phyloP scores from a whole-genome alignment of 2,888 invertebrate genomes.

The Pteria penguin region DNA sequence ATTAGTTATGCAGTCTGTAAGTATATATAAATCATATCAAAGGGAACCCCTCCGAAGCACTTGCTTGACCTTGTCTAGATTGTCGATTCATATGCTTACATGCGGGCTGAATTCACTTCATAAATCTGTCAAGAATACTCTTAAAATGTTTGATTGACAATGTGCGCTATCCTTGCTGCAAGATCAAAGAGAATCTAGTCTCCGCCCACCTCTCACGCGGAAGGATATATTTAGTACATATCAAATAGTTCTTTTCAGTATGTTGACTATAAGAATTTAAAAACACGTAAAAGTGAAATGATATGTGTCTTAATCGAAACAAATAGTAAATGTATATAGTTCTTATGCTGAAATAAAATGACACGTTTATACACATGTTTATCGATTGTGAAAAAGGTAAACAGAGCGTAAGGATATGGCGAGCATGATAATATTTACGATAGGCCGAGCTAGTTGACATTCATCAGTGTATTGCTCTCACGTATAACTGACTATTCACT shows the following conservation, averaged over 20 bases:
- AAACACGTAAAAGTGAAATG: too few species aligned
- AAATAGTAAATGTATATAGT: too few species aligned
- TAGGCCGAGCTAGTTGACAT: conserved; percentile 34
- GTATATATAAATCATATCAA: not conserved
- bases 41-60: not conserved
- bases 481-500: conserved; percentile 19
- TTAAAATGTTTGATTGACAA: conserved; percentile 36
- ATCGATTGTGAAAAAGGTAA: conserved; percentile 28
- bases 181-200: conserved; percentile 63
- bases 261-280: not conserved
- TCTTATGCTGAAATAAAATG: too few species aligned
- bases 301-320: too few species aligned
- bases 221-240: conserved; percentile 26
- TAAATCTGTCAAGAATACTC: conserved; percentile 35
- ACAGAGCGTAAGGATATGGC: conserved; percentile 33
- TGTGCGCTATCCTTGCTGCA: conserved; percentile 39
- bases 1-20: not conserved
- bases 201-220: conserved; percentile 49
- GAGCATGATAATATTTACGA: conserved; percentile 37
- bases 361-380: too few species aligned
- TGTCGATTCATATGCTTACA: not conserved
- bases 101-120: conserved; percentile 21
- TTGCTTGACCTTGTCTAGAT: not conserved
- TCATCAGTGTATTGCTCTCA: conserved; percentile 24
- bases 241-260: conserved; percentile 12